Base-by-base conservation (phyloP, 2,888 invertebrate species). In the Temnothorax unifasciatus region DNA sequence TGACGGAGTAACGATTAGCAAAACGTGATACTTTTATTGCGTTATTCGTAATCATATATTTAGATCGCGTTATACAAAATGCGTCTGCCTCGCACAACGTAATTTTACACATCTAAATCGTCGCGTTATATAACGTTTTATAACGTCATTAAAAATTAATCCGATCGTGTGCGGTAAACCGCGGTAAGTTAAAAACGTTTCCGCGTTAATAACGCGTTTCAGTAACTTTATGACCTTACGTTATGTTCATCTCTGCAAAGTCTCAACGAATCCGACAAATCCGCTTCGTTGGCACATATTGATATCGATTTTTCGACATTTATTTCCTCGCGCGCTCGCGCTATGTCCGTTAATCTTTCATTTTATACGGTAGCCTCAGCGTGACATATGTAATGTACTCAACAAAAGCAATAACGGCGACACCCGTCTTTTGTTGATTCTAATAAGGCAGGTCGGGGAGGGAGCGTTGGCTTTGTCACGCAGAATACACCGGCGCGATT, bases 291-390 rank as follows among this genome's bases (percentile, higher is more conserved):
- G 34, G 15, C 59, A 11, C 38, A 1, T 4, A 9, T 13, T 44
- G 18, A 76, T 66, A 76, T 76, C 66, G 76, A 76, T 76, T 76
- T 76, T 52, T 66, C 66, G 25, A 52, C 66, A 66, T 77, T 77
- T 68, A 77, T 77, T 69, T 69, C n/a, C 29, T 44, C 69, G 41
- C 52, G 21, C 34, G 29, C 38, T 38, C 47, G 21, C 29, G 50
- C 6, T 5, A 38, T 13, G 34, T 66, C 68, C 52, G 69, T 77
- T 77, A 77, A 77, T 77, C 9, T 41, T 77, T 69, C 54, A 69
- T 77, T 77, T 77, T 69, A 57, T 18, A 54, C n/a, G 52, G 41
- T 68, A 57, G 29, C 41, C 29, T 11, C 21, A 1, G 8, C 50
- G 13, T 69, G 54, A 77, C 76, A 41, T 21, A 41, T 21, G 54